These are phyloP conservation scores for Archaeoteleia sp. DNA, from an alignment of 2,888 invertebrate genomes.

Conservation along the genomic window DNA sequence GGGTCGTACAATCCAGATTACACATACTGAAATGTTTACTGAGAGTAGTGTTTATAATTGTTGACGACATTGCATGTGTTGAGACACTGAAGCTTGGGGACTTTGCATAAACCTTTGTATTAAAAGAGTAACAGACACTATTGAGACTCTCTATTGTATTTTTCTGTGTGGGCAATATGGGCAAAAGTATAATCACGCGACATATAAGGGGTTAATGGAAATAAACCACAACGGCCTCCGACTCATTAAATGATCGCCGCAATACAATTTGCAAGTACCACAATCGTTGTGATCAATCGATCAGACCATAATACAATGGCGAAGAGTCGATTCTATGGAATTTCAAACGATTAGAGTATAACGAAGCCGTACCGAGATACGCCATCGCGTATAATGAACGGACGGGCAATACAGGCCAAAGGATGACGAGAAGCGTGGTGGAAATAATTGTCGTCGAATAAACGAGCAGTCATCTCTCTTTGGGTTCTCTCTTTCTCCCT, in stretches of 20 bases:
- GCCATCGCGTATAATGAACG: constrained; percentile 30
- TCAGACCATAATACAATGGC: constrained; percentile 34
- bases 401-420: constrained; percentile 25
- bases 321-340: constrained; percentile 26
- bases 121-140: no score
- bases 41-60: no score
- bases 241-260: constrained; percentile 30
- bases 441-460: constrained; percentile 43
- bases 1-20: no score
- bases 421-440: constrained; percentile 28
- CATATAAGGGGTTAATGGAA: constrained; percentile 2
- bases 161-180: no score
- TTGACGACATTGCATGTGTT: no score
- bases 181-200: no score
- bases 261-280: constrained; percentile 37
- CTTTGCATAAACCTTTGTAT: no score
- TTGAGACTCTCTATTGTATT: no score
- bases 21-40: no score
- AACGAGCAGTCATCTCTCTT: constrained; percentile 37
- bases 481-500: constrained; percentile 6
- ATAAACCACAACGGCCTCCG: constrained; percentile 20
- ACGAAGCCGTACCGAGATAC: constrained; percentile 30
- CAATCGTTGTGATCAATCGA: constrained; percentile 37
- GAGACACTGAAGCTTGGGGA: no score
- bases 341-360: constrained; percentile 37